Conservation (phyloP, 2,113 vertebrate species). For the Tragelaphus imberbis region DNA sequence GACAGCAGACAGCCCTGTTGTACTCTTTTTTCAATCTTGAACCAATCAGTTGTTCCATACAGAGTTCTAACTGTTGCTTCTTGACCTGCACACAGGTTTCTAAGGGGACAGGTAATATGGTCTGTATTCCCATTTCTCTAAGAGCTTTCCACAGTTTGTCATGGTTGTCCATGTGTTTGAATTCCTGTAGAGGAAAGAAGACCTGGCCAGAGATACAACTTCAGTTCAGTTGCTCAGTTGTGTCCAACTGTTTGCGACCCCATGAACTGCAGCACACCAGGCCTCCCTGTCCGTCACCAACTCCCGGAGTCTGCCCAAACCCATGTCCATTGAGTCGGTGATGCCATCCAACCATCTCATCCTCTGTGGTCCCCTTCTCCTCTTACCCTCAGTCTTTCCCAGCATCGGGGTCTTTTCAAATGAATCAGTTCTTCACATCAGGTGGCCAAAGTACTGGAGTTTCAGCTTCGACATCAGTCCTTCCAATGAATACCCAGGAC, state of each 20-base stretch:
- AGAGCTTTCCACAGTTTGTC: not conserved
- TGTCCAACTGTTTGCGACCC: not conserved
- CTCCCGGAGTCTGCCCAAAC: not conserved
- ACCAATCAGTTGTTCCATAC: not conserved
- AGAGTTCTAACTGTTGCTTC: not conserved
- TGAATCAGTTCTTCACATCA: not conserved
- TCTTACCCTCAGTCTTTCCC: not conserved
- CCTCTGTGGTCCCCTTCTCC: not conserved
- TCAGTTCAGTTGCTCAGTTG: not conserved
- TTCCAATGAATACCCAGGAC: not conserved
- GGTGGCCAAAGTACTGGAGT: not conserved
- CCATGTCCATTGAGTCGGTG: not conserved
- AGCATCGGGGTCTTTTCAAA: not conserved
- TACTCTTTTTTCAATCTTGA: not conserved
- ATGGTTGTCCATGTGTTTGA: not conserved
- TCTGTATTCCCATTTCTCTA: not conserved
- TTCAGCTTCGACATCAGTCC: not conserved
- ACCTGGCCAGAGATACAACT: not conserved
- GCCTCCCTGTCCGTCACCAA: not conserved
- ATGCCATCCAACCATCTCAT: not conserved
- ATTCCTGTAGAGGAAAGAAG: not conserved
- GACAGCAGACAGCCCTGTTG: not conserved
- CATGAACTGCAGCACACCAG: fast-evolving
- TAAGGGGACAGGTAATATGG: not conserved
- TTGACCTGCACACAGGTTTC: not conserved